These are phyloP conservation scores for Paracentrotus lividus DNA, from an alignment of 53 echinoderm and acorn worm species.

Conservation along the genomic window DNA sequence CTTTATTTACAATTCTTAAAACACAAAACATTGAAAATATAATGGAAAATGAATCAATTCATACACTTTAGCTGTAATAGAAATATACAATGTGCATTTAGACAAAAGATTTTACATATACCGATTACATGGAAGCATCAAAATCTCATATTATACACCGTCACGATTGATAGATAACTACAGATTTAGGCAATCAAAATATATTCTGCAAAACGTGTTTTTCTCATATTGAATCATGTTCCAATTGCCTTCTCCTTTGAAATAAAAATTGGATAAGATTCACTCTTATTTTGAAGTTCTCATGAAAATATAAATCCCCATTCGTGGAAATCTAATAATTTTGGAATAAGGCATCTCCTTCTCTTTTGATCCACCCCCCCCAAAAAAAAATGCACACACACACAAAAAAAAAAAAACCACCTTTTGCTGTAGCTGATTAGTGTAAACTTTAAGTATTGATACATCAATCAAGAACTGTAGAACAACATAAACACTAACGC, in stretches of 20 bases:
- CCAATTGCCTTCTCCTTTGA: neutral
- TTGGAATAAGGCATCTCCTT: too few relatives aligned
- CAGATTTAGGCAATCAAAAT: neutral
- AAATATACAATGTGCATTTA: conserved; percentile 38
- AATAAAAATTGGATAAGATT: neutral
- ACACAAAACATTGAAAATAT: conserved; percentile 36
- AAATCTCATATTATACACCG: neutral
- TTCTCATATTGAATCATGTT: neutral
- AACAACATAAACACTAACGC: too few relatives aligned
- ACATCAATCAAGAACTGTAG: too few relatives aligned
- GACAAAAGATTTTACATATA: conserved; percentile 22
- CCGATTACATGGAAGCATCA: neutral
- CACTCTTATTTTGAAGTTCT: too few relatives aligned
- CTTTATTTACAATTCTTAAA: conserved; percentile 57
- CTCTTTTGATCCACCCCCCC: neutral
- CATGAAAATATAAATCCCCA: neutral
- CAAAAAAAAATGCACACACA: neutral
- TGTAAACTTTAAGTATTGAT: too few relatives aligned
- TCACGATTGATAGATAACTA: neutral
- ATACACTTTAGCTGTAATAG: neutral
- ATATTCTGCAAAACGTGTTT: neutral
- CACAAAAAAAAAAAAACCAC: neutral
- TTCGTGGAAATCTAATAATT: neutral
- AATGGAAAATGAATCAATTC: neutral
- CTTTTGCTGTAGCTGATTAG: neutral